These are phyloP conservation scores for Pteruthius melanotis DNA, from an alignment of 2,113 vertebrate species.

Conservation along the genomic window DNA sequence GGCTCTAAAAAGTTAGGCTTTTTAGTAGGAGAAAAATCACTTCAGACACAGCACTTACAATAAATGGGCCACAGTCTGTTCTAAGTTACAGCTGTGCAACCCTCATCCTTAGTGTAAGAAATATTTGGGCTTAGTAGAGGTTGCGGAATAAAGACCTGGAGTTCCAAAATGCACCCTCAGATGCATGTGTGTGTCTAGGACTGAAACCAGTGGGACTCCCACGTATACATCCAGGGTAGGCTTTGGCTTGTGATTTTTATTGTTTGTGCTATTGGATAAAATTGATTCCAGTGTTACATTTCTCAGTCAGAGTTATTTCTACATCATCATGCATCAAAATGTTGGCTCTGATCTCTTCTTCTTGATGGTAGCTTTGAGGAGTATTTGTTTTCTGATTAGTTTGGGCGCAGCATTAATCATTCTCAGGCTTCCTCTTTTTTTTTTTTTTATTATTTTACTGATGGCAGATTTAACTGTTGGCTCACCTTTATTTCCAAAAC, in stretches of 20 bases:
- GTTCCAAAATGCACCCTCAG: constrained; percentile 13
- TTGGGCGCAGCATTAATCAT: constrained; percentile 39
- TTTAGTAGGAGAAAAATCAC: constrained; percentile 10
- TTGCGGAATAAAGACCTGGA: constrained; percentile 12
- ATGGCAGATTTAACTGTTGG: constrained; percentile 50
- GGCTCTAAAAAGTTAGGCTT: not conserved
- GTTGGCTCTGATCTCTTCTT: constrained; percentile 36
- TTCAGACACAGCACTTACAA: constrained; percentile 6
- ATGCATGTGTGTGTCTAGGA: constrained; percentile 55
- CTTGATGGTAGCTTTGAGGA: constrained; percentile 50
- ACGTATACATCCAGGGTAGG: not conserved
- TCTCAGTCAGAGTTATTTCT: constrained; percentile 38
- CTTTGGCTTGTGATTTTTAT: constrained; percentile 40
- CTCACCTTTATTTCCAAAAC: constrained; percentile 51
- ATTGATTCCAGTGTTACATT: constrained; percentile 28
- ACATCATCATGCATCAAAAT: constrained; percentile 51
- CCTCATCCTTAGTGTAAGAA: not conserved
- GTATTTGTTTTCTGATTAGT: constrained; percentile 48
- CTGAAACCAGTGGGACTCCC: not conserved
- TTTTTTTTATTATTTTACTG: constrained; percentile 13
- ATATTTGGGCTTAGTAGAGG: not conserved
- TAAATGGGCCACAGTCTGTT: constrained; percentile 18
- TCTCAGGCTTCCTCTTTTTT: constrained; percentile 31
- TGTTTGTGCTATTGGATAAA: constrained; percentile 36
- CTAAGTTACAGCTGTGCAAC: not conserved